These are phyloP conservation scores for Ramphastos sulfuratus DNA, from an alignment of 2,113 vertebrate species.

Conservation along the genomic window DNA sequence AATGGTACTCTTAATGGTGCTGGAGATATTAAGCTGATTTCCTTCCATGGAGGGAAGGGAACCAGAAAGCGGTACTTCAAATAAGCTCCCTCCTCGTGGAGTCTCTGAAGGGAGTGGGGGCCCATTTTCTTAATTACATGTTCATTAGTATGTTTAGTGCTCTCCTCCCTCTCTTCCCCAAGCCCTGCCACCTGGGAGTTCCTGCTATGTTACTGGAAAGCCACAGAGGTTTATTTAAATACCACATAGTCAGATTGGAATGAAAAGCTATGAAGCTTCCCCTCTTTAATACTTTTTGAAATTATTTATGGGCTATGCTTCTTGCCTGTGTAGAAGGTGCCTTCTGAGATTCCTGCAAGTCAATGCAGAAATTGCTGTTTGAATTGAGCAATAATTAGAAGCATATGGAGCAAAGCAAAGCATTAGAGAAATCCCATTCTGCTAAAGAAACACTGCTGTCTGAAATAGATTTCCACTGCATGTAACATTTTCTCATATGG, in stretches of 20 bases:
- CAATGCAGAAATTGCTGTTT: slow-evolving; percentile 67
- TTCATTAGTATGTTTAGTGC: slow-evolving; percentile 69
- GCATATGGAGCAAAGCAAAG: slow-evolving; percentile 56
- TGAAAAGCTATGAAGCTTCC: slow-evolving; percentile 60
- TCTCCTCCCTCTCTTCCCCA: slow-evolving; percentile 63
- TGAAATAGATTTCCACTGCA: slow-evolving; percentile 62
- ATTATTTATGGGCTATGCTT: slow-evolving; percentile 62
- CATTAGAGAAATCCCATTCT: slow-evolving; percentile 69
- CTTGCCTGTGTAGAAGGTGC: slow-evolving; percentile 24
- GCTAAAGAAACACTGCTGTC: slow-evolving; percentile 55
- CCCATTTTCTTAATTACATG: slow-evolving; percentile 72
- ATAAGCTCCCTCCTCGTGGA: slow-evolving; percentile 37
- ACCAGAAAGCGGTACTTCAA: slow-evolving; percentile 50
- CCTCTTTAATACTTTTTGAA: slow-evolving; percentile 65
- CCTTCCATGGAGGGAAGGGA: neutral
- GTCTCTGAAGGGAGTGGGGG: slow-evolving; percentile 57
- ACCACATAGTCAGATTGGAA: slow-evolving; percentile 50
- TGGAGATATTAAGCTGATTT: slow-evolving; percentile 49
- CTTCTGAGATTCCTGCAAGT: slow-evolving; percentile 68
- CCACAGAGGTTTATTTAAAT: slow-evolving; percentile 68
- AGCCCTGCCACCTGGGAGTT: slow-evolving; percentile 62
- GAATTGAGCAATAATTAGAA: slow-evolving; percentile 69
- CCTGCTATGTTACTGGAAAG: slow-evolving; percentile 58
- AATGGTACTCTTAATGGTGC: neutral
- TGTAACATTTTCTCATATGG: slow-evolving; percentile 53